Evolutionary conservation across 1,140 invertebrate species (phyloP).

Genomic region (Brachionus koreanus): DNA sequence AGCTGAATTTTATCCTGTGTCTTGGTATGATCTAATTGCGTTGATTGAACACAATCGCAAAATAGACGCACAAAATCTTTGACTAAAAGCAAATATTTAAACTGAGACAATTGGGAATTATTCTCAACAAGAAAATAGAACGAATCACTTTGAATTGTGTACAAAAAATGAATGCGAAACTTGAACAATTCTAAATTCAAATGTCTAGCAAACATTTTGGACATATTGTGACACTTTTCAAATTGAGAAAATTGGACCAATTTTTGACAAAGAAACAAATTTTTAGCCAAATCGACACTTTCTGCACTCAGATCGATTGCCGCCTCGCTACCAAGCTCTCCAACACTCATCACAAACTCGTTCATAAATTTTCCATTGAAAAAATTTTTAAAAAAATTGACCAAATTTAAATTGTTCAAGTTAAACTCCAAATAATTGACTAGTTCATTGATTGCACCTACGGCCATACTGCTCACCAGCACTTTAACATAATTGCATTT

Average conservation of each 20-base stretch:
- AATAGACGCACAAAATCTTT: neutral
- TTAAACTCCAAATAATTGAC: neutral
- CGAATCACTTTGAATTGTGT: neutral
- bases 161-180: neutral
- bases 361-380: neutral
- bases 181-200: neutral
- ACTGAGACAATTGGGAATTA: neutral
- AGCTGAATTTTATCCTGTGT: neutral
- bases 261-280: constrained; percentile 1
- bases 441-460: neutral
- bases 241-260: neutral
- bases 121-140: neutral
- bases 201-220: neutral
- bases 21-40: neutral
- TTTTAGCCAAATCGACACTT: neutral
- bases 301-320: neutral
- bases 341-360: neutral
- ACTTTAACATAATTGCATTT: neutral
- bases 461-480: neutral
- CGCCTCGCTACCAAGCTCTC: neutral
- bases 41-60: neutral
- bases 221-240: neutral
- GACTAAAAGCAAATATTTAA: neutral
- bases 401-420: neutral
- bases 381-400: neutral